Conservation (phyloP, 2,113 vertebrate genomes). For the Piprites chloris region DNA sequence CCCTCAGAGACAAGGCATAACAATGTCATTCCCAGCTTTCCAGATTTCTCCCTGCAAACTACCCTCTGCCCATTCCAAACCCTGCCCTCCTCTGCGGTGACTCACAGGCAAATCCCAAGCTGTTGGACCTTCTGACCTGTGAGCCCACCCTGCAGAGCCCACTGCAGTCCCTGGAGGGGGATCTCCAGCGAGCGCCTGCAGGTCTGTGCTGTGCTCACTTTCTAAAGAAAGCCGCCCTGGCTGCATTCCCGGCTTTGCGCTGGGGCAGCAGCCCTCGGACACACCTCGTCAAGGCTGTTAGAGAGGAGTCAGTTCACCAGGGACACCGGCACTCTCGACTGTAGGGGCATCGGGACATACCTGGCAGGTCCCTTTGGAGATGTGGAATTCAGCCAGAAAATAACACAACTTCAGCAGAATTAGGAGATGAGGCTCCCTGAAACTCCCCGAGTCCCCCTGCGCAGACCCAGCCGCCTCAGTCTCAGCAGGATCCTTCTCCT, state of each 20-base stretch:
- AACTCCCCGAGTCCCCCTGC: fast-evolving
- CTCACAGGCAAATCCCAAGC: neutral
- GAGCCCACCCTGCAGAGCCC: neutral
- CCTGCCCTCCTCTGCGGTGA: neutral
- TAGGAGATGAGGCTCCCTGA: neutral
- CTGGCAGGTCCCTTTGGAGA: neutral
- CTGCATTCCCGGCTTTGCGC: neutral
- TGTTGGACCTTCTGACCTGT: neutral
- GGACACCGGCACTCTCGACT: neutral
- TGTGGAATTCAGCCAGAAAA: neutral
- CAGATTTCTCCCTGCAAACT: neutral
- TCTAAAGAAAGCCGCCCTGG: neutral
- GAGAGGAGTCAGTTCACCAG: neutral
- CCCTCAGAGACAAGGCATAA: neutral
- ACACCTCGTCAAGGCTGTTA: neutral
- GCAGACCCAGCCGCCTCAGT: neutral
- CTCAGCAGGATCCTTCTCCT: neutral
- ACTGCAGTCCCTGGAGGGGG: neutral
- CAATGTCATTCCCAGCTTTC: neutral
- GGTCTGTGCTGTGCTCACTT: neutral
- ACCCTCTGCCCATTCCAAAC: neutral
- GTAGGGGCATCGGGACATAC: neutral
- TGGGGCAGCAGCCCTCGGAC: neutral
- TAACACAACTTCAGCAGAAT: neutral
- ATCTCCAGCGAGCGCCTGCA: neutral